Evolutionary conservation across 2,113 vertebrate species (phyloP).

Genomic region (Tupaia chinensis): DNA sequence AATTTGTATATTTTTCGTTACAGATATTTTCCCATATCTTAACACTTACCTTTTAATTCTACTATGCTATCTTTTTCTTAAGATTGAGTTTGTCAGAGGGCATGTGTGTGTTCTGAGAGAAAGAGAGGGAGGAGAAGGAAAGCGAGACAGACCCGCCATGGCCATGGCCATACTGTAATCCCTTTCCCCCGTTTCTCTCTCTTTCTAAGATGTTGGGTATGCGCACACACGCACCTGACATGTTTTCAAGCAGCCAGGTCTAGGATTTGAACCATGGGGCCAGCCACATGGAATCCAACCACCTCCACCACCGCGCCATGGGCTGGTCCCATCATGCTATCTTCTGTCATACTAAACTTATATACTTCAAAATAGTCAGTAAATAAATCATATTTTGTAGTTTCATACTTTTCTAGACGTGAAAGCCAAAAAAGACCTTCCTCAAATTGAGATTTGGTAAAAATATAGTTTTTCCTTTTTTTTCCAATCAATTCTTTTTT

Average conservation of each 20-base stretch:
- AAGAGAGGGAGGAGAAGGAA: too few species aligned
- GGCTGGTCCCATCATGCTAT: not conserved
- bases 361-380: not conserved
- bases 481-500: not conserved
- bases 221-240: too few species aligned
- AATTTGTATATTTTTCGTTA: slow-evolving; percentile 6
- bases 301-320: too few species aligned
- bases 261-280: too few species aligned
- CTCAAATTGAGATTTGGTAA: slow-evolving; percentile 9
- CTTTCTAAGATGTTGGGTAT: too few species aligned
- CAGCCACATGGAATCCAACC: too few species aligned
- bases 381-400: not conserved
- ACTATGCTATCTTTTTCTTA: not conserved
- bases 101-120: too few species aligned
- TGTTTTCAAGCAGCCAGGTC: too few species aligned
- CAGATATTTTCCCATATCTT: not conserved
- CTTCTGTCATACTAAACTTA: not conserved
- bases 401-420: not conserved
- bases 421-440: not conserved
- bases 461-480: not conserved
- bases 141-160: too few species aligned
- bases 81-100: too few species aligned
- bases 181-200: too few species aligned
- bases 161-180: too few species aligned
- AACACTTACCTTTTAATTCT: slow-evolving; percentile 18